phyloP scores from a whole-genome alignment of 2,888 invertebrate species.

The Tridacna crocea region DNA sequence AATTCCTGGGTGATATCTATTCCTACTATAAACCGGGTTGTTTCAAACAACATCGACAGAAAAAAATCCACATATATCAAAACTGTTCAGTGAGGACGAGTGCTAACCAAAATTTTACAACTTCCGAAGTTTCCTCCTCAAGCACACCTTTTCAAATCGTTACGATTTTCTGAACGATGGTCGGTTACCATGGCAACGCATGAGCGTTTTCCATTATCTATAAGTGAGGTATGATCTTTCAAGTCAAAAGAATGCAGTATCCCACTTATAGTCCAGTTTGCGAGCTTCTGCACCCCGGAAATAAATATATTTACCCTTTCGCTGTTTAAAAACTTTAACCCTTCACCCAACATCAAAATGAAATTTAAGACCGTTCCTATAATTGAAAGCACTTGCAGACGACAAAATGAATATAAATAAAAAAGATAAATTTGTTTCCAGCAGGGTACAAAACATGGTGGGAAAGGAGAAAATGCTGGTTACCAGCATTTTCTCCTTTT shows the following conservation, averaged over 20 bases:
- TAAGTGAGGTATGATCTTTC: conserved; percentile 36
- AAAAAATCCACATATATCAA: not conserved
- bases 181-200: conserved; percentile 57
- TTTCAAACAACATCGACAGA: conserved; percentile 4
- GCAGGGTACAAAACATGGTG: no score
- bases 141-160: conserved; percentile 51
- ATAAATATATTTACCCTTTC: not conserved
- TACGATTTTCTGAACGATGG: conserved; percentile 51
- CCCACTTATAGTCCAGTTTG: conserved; percentile 19
- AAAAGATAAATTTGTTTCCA: no score
- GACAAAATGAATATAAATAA: no score
- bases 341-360: no score
- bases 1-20: not conserved
- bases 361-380: no score
- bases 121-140: conserved; percentile 58
- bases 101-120: conserved; percentile 36
- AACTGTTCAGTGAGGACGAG: conserved; percentile 7
- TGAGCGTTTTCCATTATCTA: conserved; percentile 58
- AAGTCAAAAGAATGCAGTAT: conserved; percentile 28
- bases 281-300: not conserved
- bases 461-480: conserved; percentile 1
- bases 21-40: conserved; percentile 2
- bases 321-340: no score
- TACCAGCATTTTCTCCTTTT: not conserved
- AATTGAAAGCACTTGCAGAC: no score